A percentile compares a stretch with the other conserved stretches of the same genome.
Conservation (phyloP, 1,140 invertebrate species). For the Zelostemma sp. region DNA sequence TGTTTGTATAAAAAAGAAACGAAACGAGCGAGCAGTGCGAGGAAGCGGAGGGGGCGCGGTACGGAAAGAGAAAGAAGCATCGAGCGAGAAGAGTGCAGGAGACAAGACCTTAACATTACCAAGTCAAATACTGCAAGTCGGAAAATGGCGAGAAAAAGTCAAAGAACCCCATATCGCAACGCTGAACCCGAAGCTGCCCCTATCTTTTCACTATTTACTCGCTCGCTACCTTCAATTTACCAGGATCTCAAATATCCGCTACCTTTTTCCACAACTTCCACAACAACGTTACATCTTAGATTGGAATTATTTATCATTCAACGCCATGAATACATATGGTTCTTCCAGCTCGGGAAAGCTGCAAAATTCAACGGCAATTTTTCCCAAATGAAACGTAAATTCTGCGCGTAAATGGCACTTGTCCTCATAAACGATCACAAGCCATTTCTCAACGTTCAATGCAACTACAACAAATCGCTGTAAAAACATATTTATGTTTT, state of each 20-base stretch:
- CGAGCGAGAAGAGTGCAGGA: slow-evolving; percentile 37
- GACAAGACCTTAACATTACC: slow-evolving; percentile 65
- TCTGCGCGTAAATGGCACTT: background rate
- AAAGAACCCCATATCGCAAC: slow-evolving; percentile 55
- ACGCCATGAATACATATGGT: slow-evolving; percentile 55
- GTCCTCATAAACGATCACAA: background rate
- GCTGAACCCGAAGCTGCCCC: slow-evolving; percentile 26
- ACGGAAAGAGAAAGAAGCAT: slow-evolving; percentile 10
- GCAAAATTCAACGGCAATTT: background rate
- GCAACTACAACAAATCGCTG: background rate
- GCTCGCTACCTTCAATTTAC: slow-evolving; percentile 47
- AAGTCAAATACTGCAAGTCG: slow-evolving; percentile 65
- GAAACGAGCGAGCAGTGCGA: slow-evolving; percentile 12
- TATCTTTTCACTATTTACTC: slow-evolving; percentile 34
- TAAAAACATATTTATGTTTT: background rate
- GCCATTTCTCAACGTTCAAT: background rate
- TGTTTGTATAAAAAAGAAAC: slow-evolving; percentile 38
- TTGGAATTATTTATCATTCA: slow-evolving; percentile 49
- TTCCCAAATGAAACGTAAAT: too few species aligned
- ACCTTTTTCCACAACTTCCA: slow-evolving; percentile 48
- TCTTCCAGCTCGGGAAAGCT: slow-evolving; percentile 15
- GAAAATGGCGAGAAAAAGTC: slow-evolving; percentile 61
- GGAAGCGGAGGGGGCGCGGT: background rate
- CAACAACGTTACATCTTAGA: slow-evolving; percentile 25
- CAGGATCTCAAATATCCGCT: slow-evolving; percentile 44